Evolutionary conservation across 2,113 vertebrate genomes (phyloP).

Genomic region (Rhabdornis inornatus): DNA sequence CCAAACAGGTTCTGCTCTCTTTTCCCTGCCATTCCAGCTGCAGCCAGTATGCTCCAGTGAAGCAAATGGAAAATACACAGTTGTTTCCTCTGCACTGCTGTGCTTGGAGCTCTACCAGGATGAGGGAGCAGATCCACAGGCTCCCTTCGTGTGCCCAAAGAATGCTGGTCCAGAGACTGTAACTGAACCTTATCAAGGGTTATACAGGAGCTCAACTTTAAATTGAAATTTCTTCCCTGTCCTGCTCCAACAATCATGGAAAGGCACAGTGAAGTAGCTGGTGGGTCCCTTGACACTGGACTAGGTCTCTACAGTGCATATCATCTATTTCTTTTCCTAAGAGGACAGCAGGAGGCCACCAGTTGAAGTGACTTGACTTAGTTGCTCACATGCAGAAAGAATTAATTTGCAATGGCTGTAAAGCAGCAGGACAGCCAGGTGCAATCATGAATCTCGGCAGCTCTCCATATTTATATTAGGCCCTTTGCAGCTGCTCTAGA

Average conservation of each 20-base stretch:
- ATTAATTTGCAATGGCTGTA: constrained; percentile 61
- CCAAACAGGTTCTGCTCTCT: neutral
- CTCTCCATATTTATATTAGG: constrained; percentile 54
- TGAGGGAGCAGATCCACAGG: fast-evolving
- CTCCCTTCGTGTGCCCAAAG: fast-evolving
- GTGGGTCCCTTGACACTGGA: neutral
- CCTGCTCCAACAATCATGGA: neutral
- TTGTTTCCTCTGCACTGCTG: neutral
- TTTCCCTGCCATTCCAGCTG: neutral
- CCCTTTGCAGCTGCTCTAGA: constrained; percentile 61
- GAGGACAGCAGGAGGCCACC: constrained; percentile 16
- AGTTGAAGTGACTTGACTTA: constrained; percentile 52
- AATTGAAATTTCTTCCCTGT: neutral
- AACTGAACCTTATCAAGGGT: neutral
- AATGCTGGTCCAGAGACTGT: neutral
- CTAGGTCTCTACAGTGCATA: neutral
- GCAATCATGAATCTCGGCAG: constrained; percentile 55
- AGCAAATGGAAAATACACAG: neutral
- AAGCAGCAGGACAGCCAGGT: constrained; percentile 63
- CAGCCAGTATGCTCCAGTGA: neutral
- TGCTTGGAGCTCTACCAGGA: neutral
- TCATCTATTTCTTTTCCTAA: constrained; percentile 18
- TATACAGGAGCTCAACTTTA: neutral
- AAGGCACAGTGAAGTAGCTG: neutral
- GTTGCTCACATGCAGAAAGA: constrained; percentile 43